Conservation (phyloP, 2,888 invertebrate genomes). For the Scotopteryx bipunctaria region DNA sequence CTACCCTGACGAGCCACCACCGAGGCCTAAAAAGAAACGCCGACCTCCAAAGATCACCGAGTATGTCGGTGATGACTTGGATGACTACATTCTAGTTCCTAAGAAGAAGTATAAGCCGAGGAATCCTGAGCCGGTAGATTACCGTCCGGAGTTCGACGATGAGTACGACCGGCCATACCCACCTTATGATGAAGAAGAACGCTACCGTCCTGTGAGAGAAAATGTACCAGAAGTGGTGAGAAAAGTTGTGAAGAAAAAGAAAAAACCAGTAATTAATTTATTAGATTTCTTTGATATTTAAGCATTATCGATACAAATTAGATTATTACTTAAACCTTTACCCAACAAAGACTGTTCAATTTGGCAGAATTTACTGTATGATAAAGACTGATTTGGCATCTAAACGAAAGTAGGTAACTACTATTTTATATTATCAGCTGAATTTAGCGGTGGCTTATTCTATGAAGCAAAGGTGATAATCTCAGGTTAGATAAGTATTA, state of each 20-base stretch:
- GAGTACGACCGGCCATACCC: conserved; percentile 62
- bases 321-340: conserved; percentile 33
- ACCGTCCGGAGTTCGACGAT: conserved; percentile 58
- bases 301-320: conserved; percentile 62
- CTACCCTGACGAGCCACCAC: conserved; percentile 59
- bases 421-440: too few relatives aligned
- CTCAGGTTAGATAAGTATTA: conserved; percentile 9
- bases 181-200: conserved; percentile 60
- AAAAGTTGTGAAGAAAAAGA: conserved; percentile 71
- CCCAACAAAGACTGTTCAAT: background rate
- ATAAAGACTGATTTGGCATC: too few relatives aligned
- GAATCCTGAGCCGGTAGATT: conserved; percentile 56
- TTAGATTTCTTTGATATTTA: conserved; percentile 77
- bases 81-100: conserved; percentile 71
- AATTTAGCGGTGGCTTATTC: background rate
- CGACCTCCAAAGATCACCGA: conserved; percentile 64
- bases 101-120: conserved; percentile 72
- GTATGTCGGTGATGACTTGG: conserved; percentile 57
- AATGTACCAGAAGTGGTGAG: conserved; percentile 60
- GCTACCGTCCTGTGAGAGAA: conserved; percentile 53
- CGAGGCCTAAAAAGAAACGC: conserved; percentile 64
- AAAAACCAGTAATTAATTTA: conserved; percentile 67
- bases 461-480: conserved; percentile 7
- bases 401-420: too few relatives aligned
- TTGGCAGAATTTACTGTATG: too few relatives aligned